phyloP scores from a whole-genome alignment of 2,797 vertebrate genomes.

The Sylvia borin region DNA sequence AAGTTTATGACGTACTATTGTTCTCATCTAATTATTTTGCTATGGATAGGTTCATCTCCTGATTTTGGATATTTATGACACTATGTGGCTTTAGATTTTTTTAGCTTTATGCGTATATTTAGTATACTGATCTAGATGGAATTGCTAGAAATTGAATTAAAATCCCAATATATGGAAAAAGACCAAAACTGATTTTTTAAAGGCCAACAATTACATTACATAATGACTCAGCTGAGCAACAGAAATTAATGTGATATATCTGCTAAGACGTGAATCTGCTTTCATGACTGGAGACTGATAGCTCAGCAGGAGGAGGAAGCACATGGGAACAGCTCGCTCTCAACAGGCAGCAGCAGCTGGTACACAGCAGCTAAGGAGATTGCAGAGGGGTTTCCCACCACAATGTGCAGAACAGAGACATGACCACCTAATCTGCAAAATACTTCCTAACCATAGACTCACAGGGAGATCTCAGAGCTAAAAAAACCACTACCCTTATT shows the following conservation, averaged over 20 bases:
- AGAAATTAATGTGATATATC: neutral
- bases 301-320: neutral
- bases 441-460: neutral
- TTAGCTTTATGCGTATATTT: neutral
- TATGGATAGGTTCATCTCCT: neutral
- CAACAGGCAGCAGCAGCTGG: neutral
- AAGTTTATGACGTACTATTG: neutral
- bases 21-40: neutral
- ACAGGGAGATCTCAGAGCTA: neutral
- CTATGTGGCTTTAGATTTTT: neutral
- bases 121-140: neutral
- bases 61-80: neutral
- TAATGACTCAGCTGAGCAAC: neutral
- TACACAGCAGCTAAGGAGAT: neutral
- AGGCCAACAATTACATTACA: neutral
- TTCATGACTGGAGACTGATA: neutral
- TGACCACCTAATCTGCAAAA: slow-evolving; percentile 9
- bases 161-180: neutral
- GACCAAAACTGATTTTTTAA: neutral
- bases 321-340: neutral
- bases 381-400: neutral
- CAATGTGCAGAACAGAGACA: neutral
- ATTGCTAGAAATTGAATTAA: neutral
- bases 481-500: neutral
- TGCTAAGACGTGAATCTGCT: slow-evolving; percentile 4